Base-by-base conservation (phyloP, 92 coral and sea anemone species). In the Porites divaricata region DNA sequence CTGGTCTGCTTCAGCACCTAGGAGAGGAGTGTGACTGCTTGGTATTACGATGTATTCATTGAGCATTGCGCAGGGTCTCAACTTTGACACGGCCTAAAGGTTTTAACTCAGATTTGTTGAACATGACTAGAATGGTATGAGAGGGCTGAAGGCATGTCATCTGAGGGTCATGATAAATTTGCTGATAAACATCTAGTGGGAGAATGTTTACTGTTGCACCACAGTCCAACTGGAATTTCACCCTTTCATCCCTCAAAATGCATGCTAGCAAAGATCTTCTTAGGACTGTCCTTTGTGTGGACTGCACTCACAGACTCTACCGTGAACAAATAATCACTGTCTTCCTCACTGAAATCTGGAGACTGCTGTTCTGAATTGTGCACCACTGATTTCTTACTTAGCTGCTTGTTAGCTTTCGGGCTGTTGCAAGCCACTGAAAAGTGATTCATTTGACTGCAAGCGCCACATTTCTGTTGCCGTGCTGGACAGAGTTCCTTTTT, bases 401-500 rank as follows among this genome's bases (percentile, higher is more conserved):
- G 59, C 62, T 80, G 74, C 22, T 79, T 67, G 64, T 67, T 67
- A 22, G 59, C 63, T 51, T 63, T 65, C 62, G 11, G 62, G 28
- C 75, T 65, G 59, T 56, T 79, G 61, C 76, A 79, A 79, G 84
- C 84, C 58, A 70, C 84, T 45, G 84, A 79, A 67, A 81, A 81
- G 22, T 81, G 86, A 35, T 70, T 81, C 56, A 59, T 69, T 56
- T 58, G 49, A 49, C 86, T 70, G 9, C 86, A 81, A 41, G 71
- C 17, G 19, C 49, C 67, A 72, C 70, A 81, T 21, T 58, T 62
- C 48, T 74, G 76, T 66, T 75, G 81, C 88, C 88, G 75, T 21
- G 81, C 82, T 35, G 88, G 88, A 65, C 88, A 84, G 63, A 84
- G 74, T 76, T 84, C 88, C 82, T 84, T 84, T 75, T 84, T 74